Conservation (phyloP, 2,888 invertebrate genomes). For the Melangyna quadrimaculata region DNA sequence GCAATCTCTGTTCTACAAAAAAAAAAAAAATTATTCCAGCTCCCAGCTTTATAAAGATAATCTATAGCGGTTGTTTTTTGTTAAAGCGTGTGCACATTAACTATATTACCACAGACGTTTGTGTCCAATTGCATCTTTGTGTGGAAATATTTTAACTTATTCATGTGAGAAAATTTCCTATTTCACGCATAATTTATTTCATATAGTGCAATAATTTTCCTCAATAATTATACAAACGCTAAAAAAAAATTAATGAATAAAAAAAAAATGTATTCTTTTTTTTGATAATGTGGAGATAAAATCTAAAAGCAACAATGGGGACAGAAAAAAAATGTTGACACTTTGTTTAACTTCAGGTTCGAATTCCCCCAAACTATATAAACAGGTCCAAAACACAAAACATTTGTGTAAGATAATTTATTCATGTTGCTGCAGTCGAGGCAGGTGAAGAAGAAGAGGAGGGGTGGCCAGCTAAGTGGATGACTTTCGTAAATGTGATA, state of each 20-base stretch:
- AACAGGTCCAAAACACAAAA: neutral
- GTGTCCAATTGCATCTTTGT: slow-evolving; percentile 7
- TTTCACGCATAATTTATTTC: slow-evolving; percentile 36
- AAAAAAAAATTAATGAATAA: slow-evolving; percentile 8
- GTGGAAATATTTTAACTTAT: slow-evolving; percentile 35
- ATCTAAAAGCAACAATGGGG: neutral
- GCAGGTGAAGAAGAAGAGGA: neutral
- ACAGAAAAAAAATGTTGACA: slow-evolving; percentile 40
- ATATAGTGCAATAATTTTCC: neutral
- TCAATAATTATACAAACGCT: slow-evolving; percentile 1
- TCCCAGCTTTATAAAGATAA: slow-evolving; percentile 12
- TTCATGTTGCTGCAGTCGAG: slow-evolving; percentile 5
- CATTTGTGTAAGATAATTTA: slow-evolving; percentile 9
- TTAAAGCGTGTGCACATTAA: slow-evolving; percentile 35
- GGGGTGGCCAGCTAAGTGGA: slow-evolving; percentile 18
- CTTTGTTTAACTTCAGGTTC: slow-evolving; percentile 4
- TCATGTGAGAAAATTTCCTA: slow-evolving; percentile 48
- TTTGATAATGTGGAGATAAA: neutral
- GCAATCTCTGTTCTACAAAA: neutral
- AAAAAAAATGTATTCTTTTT: neutral
- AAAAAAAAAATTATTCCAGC: neutral
- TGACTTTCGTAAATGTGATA: slow-evolving; percentile 29
- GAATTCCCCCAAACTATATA: neutral
- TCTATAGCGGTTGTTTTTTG: neutral
- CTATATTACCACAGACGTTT: slow-evolving; percentile 22